These are phyloP conservation scores for Macaca nemestrina DNA, from an alignment of 2,113 vertebrate species.

Conservation along the genomic window DNA sequence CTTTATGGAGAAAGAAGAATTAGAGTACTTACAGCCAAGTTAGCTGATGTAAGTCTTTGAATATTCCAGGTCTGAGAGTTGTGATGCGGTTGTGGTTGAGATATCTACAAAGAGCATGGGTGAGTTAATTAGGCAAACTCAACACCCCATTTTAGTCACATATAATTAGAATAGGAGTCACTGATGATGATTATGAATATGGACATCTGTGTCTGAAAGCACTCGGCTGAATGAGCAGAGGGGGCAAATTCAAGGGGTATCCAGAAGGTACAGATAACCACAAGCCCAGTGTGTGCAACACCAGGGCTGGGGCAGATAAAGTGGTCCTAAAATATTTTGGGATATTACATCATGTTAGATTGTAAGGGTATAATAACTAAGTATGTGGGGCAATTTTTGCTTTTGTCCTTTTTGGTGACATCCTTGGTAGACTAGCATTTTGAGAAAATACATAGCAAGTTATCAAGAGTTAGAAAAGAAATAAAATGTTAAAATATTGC, in stretches of 20 bases:
- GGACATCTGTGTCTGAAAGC: background rate
- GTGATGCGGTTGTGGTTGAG: slow-evolving; percentile 86
- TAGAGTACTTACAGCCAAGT: slow-evolving; percentile 85
- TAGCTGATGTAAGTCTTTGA: slow-evolving; percentile 83
- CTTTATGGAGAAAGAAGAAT: background rate
- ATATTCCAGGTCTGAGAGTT: slow-evolving; percentile 82
- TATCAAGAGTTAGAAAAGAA: background rate
- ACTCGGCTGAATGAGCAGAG: background rate
- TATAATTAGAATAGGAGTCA: background rate
- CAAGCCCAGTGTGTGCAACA: background rate
- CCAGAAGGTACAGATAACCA: background rate
- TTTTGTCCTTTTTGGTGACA: slow-evolving; percentile 1
- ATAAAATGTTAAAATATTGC: background rate
- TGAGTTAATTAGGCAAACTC: background rate
- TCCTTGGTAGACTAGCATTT: background rate
- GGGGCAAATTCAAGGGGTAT: background rate
- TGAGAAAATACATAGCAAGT: background rate
- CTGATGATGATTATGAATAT: background rate
- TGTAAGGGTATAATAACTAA: background rate
- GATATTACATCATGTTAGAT: background rate
- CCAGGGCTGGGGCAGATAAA: background rate
- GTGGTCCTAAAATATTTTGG: background rate
- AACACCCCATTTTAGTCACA: background rate
- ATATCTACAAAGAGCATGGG: slow-evolving; percentile 78
- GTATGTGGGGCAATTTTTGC: background rate